Evolutionary conservation across 2,797 vertebrate genomes (phyloP), one percentile per base, ranked within the genome.

Genomic region (Spinus pinus): DNA sequence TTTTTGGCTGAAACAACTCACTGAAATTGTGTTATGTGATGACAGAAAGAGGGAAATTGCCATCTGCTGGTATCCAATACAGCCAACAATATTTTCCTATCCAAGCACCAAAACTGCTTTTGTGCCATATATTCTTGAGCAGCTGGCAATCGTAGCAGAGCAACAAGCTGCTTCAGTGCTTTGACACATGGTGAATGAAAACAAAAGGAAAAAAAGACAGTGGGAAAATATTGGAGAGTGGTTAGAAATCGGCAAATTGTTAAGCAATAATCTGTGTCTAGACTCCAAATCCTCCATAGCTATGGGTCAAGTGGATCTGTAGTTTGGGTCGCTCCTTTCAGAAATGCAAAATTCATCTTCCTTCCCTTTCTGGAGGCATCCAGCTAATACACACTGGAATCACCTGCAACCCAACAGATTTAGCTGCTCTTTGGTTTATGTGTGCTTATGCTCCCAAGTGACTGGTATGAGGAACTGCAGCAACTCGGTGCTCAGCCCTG

Each of bases 31-130:
- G 39, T 54, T 85, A 35, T 50, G 53, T 82, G 86, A 74, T 86
- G 88, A 92, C 83, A 95, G 93, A 90, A 95, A 92, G 83, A 93
- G 49, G 72, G 71, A 93, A 93, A 93, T 86, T 85, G 65, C 93
- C 90, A 94, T 96, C 95, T 96, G 90, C 86, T 53, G 46, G 61
- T 87, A 77, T 78, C 86, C 64, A 57, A 42, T 67, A 87, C 71
- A 93, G 93, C 67, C 86, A 82, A 91, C 79, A 93, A 64, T 92
- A 82, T 95, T 95, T 95, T 90, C 88, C 60, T 62, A 77, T 71
- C 64, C 67, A 57, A 77, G 67, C 83, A 95, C 78, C 88, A 92
- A 90, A 92, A 73, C 53, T 74, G 66, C 49, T 92, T 90, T 70
- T 66, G 49, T 53, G 69, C 71, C 64, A 56, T 42, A 21, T 66